Evolutionary conservation across 2,888 invertebrate species (phyloP), one percentile per base, ranked within the genome.

Genomic region (Pseudococcus longispinus): DNA sequence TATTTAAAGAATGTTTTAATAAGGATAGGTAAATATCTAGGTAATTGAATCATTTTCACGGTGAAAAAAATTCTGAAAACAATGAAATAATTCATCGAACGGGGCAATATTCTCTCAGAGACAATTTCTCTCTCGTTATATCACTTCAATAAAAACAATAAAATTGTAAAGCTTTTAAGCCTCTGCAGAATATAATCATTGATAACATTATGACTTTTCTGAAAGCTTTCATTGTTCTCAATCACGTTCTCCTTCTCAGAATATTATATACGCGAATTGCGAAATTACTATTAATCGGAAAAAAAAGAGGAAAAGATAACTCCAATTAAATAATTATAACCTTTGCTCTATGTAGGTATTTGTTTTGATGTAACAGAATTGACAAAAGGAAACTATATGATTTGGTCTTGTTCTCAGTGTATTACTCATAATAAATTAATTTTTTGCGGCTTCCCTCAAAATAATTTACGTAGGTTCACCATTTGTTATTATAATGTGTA

Each of bases 211-310:
- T 18, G 32, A 70, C 18, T 29, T 65, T 26, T 70, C 29, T 70
- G 70, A 70, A 70, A 70, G 70, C 29, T 70, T 29, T 29, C 29
- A 70, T 70, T 70, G 70, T 70, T 70, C 70, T 70, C 29, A 70
- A 70, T 70, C 70, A 29, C 70, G 65, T 65, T 65, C 65, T 65
- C 70, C 26, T 65, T 65, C 65, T 65, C 26, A 5, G 70, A 70
- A 70, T 70, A 70, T 70, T 70, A 23, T 60, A 51, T 23, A 23
- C 2, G 60, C 8, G 29, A 70, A 26, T 70, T 70, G 70, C 29
- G 70, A 70, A 65, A 70, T 32, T 70, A 13, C 70, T 3, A 18
- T 29, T 70, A 70, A 29, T 2, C 29, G 26, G 4, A 29, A 29
- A 70, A 70, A 70, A 70, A 29, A 15, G 18, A 32, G 20, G 11